phyloP scores from a whole-genome alignment of 2,113 vertebrate genomes.

The Hippopotamus amphibius region DNA sequence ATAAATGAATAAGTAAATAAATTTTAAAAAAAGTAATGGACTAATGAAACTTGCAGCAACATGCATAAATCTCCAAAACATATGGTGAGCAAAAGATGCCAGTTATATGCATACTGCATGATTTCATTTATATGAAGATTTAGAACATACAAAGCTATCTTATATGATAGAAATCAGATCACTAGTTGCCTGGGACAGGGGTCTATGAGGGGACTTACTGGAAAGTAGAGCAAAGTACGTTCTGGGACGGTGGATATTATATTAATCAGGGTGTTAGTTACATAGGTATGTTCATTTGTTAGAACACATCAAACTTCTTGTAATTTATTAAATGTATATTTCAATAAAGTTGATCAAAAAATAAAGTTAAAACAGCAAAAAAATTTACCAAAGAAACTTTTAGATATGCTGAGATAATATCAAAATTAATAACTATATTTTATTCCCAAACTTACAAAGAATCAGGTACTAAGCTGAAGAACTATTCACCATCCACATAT shows the following conservation, averaged over 20 bases:
- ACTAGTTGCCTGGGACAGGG: neutral
- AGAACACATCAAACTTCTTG: conserved; percentile 25
- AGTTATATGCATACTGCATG: neutral
- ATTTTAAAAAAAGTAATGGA: neutral
- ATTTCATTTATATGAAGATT: conserved; percentile 48
- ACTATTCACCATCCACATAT: neutral
- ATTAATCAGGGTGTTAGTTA: conserved; percentile 42
- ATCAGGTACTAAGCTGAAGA: neutral
- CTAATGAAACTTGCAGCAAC: conserved; percentile 22
- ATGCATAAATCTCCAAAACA: conserved; percentile 19
- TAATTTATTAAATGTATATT: conserved; percentile 49
- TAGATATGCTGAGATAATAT: neutral
- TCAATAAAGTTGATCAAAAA: conserved; percentile 57
- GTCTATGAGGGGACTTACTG: neutral
- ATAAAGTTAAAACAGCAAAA: neutral
- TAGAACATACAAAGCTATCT: conserved; percentile 5
- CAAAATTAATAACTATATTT: neutral
- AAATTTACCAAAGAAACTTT: neutral
- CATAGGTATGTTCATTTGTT: neutral
- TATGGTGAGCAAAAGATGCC: neutral
- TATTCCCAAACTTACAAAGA: conserved; percentile 14
- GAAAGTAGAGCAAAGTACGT: neutral
- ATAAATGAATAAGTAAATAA: no score
- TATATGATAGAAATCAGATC: conserved; percentile 25
- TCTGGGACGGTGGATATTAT: neutral